Percentiles rank a stretch among this genome's conserved stretches.
phyloP scores from a whole-genome alignment of 2,797 vertebrate genomes.

The Chaunax sp. region DNA sequence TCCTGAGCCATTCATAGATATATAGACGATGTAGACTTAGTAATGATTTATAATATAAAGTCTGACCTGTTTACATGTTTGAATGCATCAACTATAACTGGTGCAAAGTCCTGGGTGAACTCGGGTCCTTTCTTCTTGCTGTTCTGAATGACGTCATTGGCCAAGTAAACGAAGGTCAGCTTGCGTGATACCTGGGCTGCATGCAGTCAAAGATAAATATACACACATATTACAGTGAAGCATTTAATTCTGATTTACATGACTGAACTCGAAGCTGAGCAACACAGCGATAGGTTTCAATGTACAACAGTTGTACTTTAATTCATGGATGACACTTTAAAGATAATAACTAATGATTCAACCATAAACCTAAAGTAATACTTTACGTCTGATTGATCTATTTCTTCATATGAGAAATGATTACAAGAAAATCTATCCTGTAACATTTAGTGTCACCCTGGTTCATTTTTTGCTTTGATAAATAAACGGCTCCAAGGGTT shows the following conservation, averaged over 20 bases:
- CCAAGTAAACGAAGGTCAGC: constrained; percentile 97
- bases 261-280: background rate
- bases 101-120: constrained; percentile 98
- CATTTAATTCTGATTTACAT: background rate
- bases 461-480: background rate
- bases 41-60: background rate
- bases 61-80: constrained; percentile 95
- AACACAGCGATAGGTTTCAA: background rate
- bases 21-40: background rate
- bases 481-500: background rate
- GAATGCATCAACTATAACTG: constrained; percentile 96
- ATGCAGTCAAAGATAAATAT: constrained; percentile 18
- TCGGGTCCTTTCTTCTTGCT: constrained; percentile 99
- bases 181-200: constrained; percentile 95
- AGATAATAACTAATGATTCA: background rate
- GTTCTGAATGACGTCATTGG: constrained; percentile 99
- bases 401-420: background rate
- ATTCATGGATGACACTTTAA: background rate
- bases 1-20: background rate
- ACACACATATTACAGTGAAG: constrained; percentile 10
- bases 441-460: background rate
- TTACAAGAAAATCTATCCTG: background rate
- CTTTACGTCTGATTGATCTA: background rate
- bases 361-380: too few relatives aligned
- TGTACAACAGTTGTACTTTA: background rate